phyloP scores from a whole-genome alignment of 2,113 vertebrate species.

The Pungitius pungitius region DNA sequence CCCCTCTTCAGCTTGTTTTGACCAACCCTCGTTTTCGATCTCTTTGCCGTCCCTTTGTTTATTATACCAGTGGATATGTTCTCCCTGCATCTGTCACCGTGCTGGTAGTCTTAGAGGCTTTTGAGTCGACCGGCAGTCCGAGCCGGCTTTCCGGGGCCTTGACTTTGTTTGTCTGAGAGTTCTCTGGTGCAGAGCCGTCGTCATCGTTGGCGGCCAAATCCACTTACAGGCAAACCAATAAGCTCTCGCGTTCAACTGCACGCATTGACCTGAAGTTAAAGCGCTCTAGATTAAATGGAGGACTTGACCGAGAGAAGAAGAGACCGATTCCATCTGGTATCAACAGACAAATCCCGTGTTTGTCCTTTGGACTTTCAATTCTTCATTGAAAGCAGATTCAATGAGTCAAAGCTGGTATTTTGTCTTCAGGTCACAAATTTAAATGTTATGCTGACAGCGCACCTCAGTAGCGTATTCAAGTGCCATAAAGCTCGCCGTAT shows the following conservation, averaged over 20 bases:
- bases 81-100: conserved; percentile 46
- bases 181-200: conserved; percentile 47
- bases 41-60: conserved; percentile 36
- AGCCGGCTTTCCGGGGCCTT: conserved; percentile 44
- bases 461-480: not conserved
- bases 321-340: conserved; percentile 11
- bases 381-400: not conserved
- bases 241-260: conserved; percentile 44
- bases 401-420: not conserved
- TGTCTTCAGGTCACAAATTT: not conserved
- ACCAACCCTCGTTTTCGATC: conserved; percentile 44
- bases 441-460: not conserved
- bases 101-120: conserved; percentile 68
- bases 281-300: conserved; percentile 42
- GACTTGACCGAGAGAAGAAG: conserved; percentile 16
- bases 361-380: conserved; percentile 17
- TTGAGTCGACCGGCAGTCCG: conserved; percentile 65
- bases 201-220: conserved; percentile 51
- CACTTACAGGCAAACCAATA: conserved; percentile 55
- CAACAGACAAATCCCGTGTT: conserved; percentile 13
- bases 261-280: conserved; percentile 51
- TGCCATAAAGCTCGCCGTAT: not conserved
- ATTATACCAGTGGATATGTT: conserved; percentile 61
- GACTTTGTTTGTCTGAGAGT: conserved; percentile 51
- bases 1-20: conserved; percentile 32